Conservation (phyloP, 2,888 invertebrate genomes). For the Leptogaster cylindrica region DNA sequence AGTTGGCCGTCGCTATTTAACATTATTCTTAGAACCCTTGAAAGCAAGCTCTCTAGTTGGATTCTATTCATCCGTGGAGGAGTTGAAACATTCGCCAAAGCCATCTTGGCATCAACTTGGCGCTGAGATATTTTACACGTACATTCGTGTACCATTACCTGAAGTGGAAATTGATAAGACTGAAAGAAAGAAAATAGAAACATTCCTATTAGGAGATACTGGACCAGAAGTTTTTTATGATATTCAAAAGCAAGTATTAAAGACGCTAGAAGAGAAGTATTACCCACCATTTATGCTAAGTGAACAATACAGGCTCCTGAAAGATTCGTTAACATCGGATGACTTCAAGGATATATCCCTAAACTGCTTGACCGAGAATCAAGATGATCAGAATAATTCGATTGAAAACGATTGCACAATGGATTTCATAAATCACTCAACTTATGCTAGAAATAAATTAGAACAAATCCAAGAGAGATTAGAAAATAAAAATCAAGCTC, state of each 20-base stretch:
- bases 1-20: constrained; percentile 79
- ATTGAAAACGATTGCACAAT: constrained; percentile 56
- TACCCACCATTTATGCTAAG: constrained; percentile 88
- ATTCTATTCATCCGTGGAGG: constrained; percentile 87
- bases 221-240: constrained; percentile 89
- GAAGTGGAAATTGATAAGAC: constrained; percentile 83
- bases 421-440: constrained; percentile 82
- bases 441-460: constrained; percentile 80
- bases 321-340: constrained; percentile 59
- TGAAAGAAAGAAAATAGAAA: constrained; percentile 83
- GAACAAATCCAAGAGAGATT: constrained; percentile 84
- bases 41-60: constrained; percentile 85
- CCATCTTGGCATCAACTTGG: constrained; percentile 84
- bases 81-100: constrained; percentile 76
- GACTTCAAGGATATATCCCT: constrained; percentile 61
- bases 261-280: constrained; percentile 83
- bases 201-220: constrained; percentile 84
- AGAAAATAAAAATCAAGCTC: constrained; percentile 80
- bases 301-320: constrained; percentile 76
- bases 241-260: constrained; percentile 80
- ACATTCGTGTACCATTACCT: constrained; percentile 79
- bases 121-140: constrained; percentile 91
- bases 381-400: constrained; percentile 53
- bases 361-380: constrained; percentile 52
- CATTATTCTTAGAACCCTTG: constrained; percentile 80